Conservation (phyloP, 2,797 vertebrate genomes). For the Capromys pilorides region DNA sequence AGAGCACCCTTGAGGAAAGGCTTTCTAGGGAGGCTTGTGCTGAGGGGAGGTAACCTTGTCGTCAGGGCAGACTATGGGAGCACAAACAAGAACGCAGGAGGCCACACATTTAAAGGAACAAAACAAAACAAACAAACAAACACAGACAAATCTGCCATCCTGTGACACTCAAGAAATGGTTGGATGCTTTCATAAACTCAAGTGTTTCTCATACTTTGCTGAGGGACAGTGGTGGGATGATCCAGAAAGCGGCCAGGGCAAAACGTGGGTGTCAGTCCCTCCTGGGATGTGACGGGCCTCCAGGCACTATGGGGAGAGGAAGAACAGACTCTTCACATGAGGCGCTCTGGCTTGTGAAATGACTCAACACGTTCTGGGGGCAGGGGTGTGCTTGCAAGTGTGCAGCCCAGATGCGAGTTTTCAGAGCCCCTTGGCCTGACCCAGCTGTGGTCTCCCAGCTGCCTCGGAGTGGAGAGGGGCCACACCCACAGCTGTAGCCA, state of each 20-base stretch:
- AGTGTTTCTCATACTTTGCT: not conserved
- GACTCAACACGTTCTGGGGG: constrained; percentile 61
- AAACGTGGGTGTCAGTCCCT: not conserved
- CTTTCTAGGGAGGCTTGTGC: no score
- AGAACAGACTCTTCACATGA: constrained; percentile 51
- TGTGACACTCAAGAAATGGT: not conserved
- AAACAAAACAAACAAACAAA: not conserved
- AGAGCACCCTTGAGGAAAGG: not conserved
- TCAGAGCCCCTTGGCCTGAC: constrained; percentile 40
- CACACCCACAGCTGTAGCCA: constrained; percentile 75
- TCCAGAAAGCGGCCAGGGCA: not conserved
- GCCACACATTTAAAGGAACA: not conserved
- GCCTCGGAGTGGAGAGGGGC: constrained; percentile 31
- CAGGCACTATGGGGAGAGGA: constrained; percentile 24
- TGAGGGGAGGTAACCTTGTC: no score
- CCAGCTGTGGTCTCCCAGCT: constrained; percentile 71
- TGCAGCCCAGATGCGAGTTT: constrained; percentile 73
- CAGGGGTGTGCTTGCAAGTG: constrained; percentile 68
- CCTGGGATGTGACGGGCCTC: not conserved
- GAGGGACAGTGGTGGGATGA: not conserved
- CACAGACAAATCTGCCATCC: not conserved
- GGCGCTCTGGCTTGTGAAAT: constrained; percentile 64
- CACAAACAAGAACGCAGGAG: not conserved
- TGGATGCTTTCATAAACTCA: not conserved
- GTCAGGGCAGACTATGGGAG: not conserved